Base-by-base conservation (phyloP, 2,888 invertebrate species). In the Crossocerus cetratus region DNA sequence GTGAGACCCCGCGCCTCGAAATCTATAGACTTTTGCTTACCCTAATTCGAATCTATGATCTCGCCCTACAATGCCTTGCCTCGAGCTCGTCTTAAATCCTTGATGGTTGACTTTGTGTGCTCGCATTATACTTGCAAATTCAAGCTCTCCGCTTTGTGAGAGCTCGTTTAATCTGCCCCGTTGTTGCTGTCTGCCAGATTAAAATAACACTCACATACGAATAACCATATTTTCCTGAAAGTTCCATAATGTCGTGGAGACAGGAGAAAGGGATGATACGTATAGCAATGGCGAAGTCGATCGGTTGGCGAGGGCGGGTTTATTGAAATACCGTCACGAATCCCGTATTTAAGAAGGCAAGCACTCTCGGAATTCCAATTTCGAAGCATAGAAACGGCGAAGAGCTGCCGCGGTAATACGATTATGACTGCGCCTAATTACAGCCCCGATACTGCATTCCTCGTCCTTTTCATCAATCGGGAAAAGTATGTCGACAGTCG, bases 321-420 rank as follows among this genome's bases (percentile, higher is more conserved):
- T 88, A 88, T 89, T 87, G 88, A 87, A 88, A 88, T 89, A 76
- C 87, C 88, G 84, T 88, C 88, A 88, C 85, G 86, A 81, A 78
- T 76, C 73, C 67, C 82, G 83, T 83, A 83, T 84, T 83, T 85
- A 85, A 86, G 84, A 83, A 83, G 80, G 69, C 69, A 62, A 59
- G 71, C 68, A 4, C 32, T 32, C 62, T 54, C 75, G 87, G 88
- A 89, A 89, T 89, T 88, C 82, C 88, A 88, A 88, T 89, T 87
- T 88, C 80, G 81, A 86, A 79, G 75, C 75, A 68, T 66, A 11
- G 32, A 32, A 5, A 64, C 64, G 74, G 56, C 49, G n/a, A 76
- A 74, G 76, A 76, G 74, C 62, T 69, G 74, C 74, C 74, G 71
- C 70, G 74, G 69, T 74, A 69, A 74, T 67, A 78, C 77, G 85